Conservation (phyloP, 1,140 invertebrate species). For the Lanistes nyassanus region DNA sequence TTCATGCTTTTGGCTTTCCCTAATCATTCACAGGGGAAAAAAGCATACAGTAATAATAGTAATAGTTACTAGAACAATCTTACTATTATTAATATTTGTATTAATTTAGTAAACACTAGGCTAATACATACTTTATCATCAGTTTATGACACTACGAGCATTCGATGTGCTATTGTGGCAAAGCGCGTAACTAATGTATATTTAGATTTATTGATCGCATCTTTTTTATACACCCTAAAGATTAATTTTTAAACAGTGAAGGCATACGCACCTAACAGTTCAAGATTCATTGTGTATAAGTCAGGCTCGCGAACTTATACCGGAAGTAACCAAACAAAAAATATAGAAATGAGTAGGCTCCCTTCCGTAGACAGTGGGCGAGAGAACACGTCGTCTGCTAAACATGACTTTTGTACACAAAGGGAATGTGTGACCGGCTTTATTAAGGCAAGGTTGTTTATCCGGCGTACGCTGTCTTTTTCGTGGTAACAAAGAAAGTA, state of each 20-base stretch:
- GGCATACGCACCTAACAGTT: constrained; percentile 74
- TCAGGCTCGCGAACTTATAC: constrained; percentile 33
- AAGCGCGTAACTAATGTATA: background rate
- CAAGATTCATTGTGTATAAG: constrained; percentile 73
- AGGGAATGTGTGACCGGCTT: background rate
- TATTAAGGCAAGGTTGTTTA: background rate
- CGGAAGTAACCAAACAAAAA: background rate
- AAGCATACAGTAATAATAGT: too few relatives aligned
- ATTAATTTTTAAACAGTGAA: background rate
- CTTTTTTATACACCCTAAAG: background rate
- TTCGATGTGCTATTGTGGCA: background rate
- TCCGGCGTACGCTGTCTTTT: too few relatives aligned
- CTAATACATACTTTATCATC: constrained; percentile 21
- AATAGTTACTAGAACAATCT: too few relatives aligned
- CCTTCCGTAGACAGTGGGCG: background rate
- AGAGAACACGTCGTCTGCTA: background rate
- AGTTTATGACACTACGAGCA: background rate
- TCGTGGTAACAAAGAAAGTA: too few relatives aligned
- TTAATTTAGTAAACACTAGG: background rate
- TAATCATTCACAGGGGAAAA: too few relatives aligned
- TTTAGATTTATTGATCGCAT: constrained; percentile 3
- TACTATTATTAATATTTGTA: background rate
- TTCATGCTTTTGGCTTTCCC: too few relatives aligned
- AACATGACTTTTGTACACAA: background rate
- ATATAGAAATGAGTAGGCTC: background rate